Evolutionary conservation across 30 jellyfish, hydroid and myxozoan species (phyloP).

Genomic region (Chrysaora quinquecirrha): DNA sequence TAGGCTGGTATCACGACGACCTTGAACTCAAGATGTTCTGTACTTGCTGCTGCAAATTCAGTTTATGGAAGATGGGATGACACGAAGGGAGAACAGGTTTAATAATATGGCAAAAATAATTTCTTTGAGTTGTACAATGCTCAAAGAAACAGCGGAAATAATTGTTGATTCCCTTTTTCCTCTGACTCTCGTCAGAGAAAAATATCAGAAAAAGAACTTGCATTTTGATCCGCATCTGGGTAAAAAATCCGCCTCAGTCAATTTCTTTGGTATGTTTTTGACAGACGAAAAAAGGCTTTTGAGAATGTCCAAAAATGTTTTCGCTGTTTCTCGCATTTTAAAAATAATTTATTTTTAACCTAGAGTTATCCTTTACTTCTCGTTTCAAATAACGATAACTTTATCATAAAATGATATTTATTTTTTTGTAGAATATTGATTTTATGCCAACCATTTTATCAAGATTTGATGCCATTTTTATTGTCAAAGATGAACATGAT

Average conservation of each 20-base stretch:
- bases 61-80: slow-evolving; percentile 99
- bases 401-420: not conserved
- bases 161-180: not conserved
- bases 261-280: not conserved
- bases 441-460: slow-evolving; percentile 99
- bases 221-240: too few species aligned
- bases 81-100: slow-evolving; percentile 97
- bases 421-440: slow-evolving; percentile 88
- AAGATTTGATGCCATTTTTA: slow-evolving; percentile 95
- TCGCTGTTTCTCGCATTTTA: not conserved
- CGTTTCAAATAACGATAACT: too few species aligned
- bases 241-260: too few species aligned
- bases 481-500: slow-evolving; percentile 98
- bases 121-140: not conserved
- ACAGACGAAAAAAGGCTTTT: not conserved
- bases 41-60: slow-evolving; percentile 99
- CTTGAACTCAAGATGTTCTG: slow-evolving; percentile 98
- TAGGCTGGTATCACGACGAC: slow-evolving; percentile 99
- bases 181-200: not conserved
- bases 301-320: not conserved
- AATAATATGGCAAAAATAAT: not conserved
- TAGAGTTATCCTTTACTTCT: not conserved
- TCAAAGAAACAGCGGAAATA: not conserved
- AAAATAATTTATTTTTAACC: not conserved
- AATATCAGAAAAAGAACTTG: too few species aligned